Evolutionary conservation across 1,140 invertebrate species (phyloP), one percentile per base, ranked within the genome.

Genomic region (Drosophila bipectinata): DNA sequence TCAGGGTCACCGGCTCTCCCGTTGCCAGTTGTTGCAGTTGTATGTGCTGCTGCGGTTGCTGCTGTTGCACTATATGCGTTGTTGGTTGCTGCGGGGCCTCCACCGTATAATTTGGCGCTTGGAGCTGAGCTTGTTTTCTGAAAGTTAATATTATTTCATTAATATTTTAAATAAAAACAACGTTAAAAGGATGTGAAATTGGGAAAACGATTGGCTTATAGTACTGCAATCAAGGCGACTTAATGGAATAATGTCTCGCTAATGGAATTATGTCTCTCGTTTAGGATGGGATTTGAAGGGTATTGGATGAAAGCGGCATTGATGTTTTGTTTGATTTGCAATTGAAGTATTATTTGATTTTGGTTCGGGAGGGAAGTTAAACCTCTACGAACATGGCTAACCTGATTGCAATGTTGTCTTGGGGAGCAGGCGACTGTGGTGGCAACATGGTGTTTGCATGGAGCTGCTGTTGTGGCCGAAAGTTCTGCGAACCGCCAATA

Each of bases 1-100:
- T 93, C 4, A 93, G 77, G 51, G 89, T 93, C 26, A 91, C 82
- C 53, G 91, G 90, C 53, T 91, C 56, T 44, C 61, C 54, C 32
- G 68, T 52, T 53, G 71, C 47, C 47, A 91, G 54, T 49, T 78
- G 74, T n/a, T 82, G 79, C 12, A 91, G 57, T 44, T 91, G 88
- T 49, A 90, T 85, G 41, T 90, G 76, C 39, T 82, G 78, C 52
- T 90, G 81, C 24, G 74, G 72, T 24, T 71, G 78, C 45, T 64
- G 73, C 26, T 68, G 76, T 47, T 74, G 30, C 30, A 54, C 53
- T 47, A 87, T 53, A 37, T 88, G 81, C 59, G 72, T 30, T 18
- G 59, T 41, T 32, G 76, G 51, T 7, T 69, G 62, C 37, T 77
- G 72, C 32, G 69, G 10, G 45, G 66, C 41, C 34, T 75, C 72